A percentile compares a stretch with the other conserved stretches of the same genome.
Evolutionary conservation across 1,140 invertebrate species (phyloP).

Genomic region (Ganaspis sp.): DNA sequence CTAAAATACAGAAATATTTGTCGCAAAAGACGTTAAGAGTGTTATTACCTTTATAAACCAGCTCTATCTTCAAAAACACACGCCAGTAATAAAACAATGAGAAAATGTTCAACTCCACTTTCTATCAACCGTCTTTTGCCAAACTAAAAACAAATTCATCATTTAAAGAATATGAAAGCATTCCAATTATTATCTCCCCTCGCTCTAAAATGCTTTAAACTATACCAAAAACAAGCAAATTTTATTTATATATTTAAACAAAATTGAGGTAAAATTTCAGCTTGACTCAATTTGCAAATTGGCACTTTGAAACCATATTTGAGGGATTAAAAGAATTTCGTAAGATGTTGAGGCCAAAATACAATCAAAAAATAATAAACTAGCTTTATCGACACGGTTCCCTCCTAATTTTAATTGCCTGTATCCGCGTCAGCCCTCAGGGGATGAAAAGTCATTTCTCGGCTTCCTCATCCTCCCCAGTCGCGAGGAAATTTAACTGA

Average conservation of each 20-base stretch:
- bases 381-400: conserved; percentile 32
- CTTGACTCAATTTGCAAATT: too few species aligned
- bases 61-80: background rate
- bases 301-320: background rate
- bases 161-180: too few species aligned
- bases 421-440: conserved; percentile 58
- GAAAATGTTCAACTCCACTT: background rate
- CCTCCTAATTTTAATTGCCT: conserved; percentile 64
- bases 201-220: too few species aligned
- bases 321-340: background rate
- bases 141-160: background rate
- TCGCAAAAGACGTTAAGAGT: background rate
- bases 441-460: conserved; percentile 64
- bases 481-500: conserved; percentile 51
- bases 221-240: too few species aligned
- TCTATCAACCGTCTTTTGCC: background rate
- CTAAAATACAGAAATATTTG: background rate
- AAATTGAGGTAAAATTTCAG: too few species aligned
- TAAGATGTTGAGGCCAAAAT: background rate
- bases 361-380: conserved; percentile 26
- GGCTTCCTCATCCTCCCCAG: conserved; percentile 47
- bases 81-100: background rate
- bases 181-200: too few species aligned
- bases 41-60: background rate
- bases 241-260: too few species aligned